Base-by-base conservation (phyloP, 2,888 invertebrate genomes). In the Choristoneura rosaceana region DNA sequence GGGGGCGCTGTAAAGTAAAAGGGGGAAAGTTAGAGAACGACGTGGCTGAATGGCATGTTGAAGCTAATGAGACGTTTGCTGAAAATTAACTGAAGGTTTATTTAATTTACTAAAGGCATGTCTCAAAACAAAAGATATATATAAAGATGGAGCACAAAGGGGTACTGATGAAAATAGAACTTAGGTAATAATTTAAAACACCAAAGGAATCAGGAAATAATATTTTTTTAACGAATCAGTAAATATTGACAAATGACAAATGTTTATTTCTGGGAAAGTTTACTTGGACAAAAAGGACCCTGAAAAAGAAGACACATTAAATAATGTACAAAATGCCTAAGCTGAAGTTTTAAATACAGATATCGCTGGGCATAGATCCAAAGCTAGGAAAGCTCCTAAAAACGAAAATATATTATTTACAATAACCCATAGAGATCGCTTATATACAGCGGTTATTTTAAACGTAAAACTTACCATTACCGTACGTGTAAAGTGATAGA, bases 1-100 rank as follows among this genome's bases (percentile, higher is more conserved):
- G 98, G 97, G 78, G 96, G 94, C 86, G 97, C 96, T 96, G 88
- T 50, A 89, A 85, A 71, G 17, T 73, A 78, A 71, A 47, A 73
- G 25, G 17, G 41, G 62, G 71, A 62, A 60, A 71, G 60, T 66
- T 74, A 75, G 59, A 55, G 73, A 62, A 76, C 74, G 67, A 60
- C 65, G 69, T 68, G 64, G 67, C 38, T 33, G n/a, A 43, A 41
- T 34, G 8, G 7, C n/a, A 68, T 33, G 38, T 10, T 55, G 52
- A 33, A 10, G 45, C 10, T 61, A 55, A 25, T 15, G 50, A 1
- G 15, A 3, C 17, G 3, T 15, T 15, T 9, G 15, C 15, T 5
- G 15, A 55, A 10, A 25, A 25, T 25, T 25, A 1, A 25, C 25
- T 25, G 25, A 25, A 25, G 25, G 25, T 25, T 25, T 25, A 55